These are phyloP conservation scores for Protobothrops mucrosquamatus DNA, from an alignment of 2,113 vertebrate genomes.

Conservation along the genomic window DNA sequence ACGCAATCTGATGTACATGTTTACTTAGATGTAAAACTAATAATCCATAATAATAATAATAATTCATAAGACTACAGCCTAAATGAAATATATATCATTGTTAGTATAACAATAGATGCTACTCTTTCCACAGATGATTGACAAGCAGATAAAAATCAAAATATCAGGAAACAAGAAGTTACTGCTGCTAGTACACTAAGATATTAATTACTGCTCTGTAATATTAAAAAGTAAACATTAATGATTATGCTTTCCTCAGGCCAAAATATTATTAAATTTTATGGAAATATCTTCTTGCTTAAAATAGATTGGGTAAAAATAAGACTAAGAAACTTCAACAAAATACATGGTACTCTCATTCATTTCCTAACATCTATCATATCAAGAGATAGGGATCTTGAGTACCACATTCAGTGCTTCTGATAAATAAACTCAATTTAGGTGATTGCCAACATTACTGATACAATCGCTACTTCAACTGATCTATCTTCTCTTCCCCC, in stretches of 20 bases:
- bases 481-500: background rate
- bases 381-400: background rate
- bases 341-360: background rate
- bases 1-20: background rate
- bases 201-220: slow-evolving; percentile 20
- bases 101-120: slow-evolving; percentile 6
- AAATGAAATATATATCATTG: background rate
- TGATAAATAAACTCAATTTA: background rate
- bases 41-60: background rate
- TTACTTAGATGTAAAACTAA: background rate
- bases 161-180: background rate
- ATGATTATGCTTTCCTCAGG: slow-evolving; percentile 5
- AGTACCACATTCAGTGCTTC: background rate
- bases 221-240: background rate
- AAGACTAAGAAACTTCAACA: background rate
- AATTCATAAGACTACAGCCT: background rate
- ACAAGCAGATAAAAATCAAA: slow-evolving; percentile 36
- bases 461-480: background rate
- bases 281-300: background rate
- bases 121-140: background rate
- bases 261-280: slow-evolving; percentile 8
- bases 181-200: background rate
- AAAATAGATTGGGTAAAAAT: slow-evolving; percentile 1
- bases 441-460: background rate
- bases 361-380: background rate